phyloP scores from a whole-genome alignment of 2,888 invertebrate species.

The Drosophila gaucha region DNA sequence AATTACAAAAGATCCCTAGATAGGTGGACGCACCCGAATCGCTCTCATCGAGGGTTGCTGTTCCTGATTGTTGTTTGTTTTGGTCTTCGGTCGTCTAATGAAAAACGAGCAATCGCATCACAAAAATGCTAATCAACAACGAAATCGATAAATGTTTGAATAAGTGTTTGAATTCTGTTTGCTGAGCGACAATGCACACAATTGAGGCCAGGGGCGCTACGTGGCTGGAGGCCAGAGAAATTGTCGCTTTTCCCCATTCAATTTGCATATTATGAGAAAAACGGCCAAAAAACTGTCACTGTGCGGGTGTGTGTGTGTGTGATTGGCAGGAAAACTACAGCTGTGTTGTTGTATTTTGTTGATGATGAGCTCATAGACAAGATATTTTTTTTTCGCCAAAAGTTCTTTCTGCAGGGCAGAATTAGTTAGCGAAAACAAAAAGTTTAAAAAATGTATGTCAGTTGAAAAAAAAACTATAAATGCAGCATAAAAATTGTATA shows the following conservation, averaged over 20 bases:
- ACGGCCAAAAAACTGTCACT: constrained; percentile 12
- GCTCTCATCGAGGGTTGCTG: constrained; percentile 30
- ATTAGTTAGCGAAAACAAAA: not conserved
- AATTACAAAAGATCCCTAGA: constrained; percentile 58
- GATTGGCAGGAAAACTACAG: constrained; percentile 36
- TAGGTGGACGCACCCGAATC: constrained; percentile 32
- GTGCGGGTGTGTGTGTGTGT: constrained; percentile 9
- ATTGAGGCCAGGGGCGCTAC: constrained; percentile 23
- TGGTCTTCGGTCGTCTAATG: constrained; percentile 45
- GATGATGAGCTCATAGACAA: constrained; percentile 34
- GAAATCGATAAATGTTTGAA: constrained; percentile 73
- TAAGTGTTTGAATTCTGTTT: constrained; percentile 64
- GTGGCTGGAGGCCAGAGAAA: constrained; percentile 34
- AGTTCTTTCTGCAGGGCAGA: not conserved
- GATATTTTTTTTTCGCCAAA: no score
- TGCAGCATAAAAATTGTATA: no score
- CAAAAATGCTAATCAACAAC: constrained; percentile 75
- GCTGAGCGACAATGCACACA: constrained; percentile 46
- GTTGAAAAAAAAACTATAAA: no score
- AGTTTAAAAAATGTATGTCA: not conserved
- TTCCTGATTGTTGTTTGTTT: constrained; percentile 49
- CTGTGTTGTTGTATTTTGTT: no score
- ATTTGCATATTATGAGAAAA: constrained; percentile 74
- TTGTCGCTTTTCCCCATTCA: constrained; percentile 63
- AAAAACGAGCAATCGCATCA: constrained; percentile 44